A percentile compares a stretch with the other conserved stretches of the same genome.
Evolutionary conservation across 2,888 invertebrate genomes (phyloP).

Genomic region (Cerastoderma edule): DNA sequence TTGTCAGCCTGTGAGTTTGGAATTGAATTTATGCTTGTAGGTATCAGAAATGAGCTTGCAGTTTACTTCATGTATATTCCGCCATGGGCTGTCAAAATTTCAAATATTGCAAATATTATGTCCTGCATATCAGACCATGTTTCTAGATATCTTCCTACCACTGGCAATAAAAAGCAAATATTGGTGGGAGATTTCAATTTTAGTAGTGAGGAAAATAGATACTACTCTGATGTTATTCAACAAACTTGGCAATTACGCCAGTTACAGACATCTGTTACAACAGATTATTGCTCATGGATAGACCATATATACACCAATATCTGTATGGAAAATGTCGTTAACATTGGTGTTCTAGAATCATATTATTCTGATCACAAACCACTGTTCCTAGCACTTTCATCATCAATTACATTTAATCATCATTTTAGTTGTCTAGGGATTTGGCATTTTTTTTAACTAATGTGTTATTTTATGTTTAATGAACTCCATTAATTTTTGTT

Average conservation of each 20-base stretch:
- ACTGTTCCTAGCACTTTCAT: constrained; percentile 25
- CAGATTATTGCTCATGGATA: constrained; percentile 39
- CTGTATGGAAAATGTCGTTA: background rate
- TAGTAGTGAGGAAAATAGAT: background rate
- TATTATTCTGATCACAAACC: constrained; percentile 51
- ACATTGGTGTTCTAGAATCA: constrained; percentile 35
- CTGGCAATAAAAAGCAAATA: background rate
- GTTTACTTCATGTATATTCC: constrained; percentile 31
- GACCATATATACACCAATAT: constrained; percentile 44
- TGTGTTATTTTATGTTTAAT: too few relatives aligned
- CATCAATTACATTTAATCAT: too few relatives aligned
- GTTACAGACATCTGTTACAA: constrained; percentile 24
- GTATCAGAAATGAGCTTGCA: constrained; percentile 1
- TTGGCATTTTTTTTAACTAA: too few relatives aligned
- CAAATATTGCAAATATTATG: too few relatives aligned
- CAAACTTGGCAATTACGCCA: constrained; percentile 7
- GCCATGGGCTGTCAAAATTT: constrained; percentile 5
- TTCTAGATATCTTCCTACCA: constrained; percentile 3
- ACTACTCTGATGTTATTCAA: background rate
- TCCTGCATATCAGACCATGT: too few relatives aligned
- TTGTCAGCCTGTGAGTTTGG: too few relatives aligned
- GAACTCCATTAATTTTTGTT: too few relatives aligned
- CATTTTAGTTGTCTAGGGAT: too few relatives aligned
- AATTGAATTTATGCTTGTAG: constrained; percentile 3
- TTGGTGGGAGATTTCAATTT: constrained; percentile 30